Base-by-base conservation (phyloP, 2,888 invertebrate genomes). In the Mactromeris polynyma region DNA sequence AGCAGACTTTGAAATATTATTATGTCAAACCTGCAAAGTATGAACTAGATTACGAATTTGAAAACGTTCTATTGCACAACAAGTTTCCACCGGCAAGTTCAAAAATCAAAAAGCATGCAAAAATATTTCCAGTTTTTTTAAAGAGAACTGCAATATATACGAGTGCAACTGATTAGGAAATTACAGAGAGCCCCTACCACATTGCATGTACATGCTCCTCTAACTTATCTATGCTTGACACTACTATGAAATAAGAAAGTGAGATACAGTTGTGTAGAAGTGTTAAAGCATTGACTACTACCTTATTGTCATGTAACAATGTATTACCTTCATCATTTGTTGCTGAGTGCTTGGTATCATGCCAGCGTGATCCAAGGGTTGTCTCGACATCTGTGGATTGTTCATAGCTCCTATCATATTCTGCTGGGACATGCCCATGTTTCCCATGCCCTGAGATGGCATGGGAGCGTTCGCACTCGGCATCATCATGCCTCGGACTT, bases 251-350 rank as follows among this genome's bases (percentile, higher is more conserved):
- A 69, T 69, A 31, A 69, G 73, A 36, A 33, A 19, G 33, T 33
- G 36, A 73, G 36, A 36, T 73, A 73, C 33, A 73, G 14, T 73
- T 73, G 36, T 36, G 73, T 73, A 19, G n/a, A 73, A 73, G 73
- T 33, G 36, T 36, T 73, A 73, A 73, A 73, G 36, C 36, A 36
- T 36, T 14, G 26, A 33, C 73, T 73, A 73, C 73, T 36, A 36
- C 33, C 19, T 19, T 14, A 69, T 33, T 17, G 1, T 73, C 33
- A 7, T 19, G 36, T 33, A 19, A 33, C 11, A 73, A 3, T 40
- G 58, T 26, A 91, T 87, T 93, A 95, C 95, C 94, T 95, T 94
- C 90, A 94, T 94, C 91, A 95, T 91, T 85, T 94, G 93, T 69
- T 89, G 89, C 69, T 93, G 94, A 54, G 93, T 91, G 31, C 88